Percentiles rank a stretch among this genome's conserved stretches.
Conservation (phyloP, 2,888 invertebrate genomes). For the Arrhopalites spinosus region DNA sequence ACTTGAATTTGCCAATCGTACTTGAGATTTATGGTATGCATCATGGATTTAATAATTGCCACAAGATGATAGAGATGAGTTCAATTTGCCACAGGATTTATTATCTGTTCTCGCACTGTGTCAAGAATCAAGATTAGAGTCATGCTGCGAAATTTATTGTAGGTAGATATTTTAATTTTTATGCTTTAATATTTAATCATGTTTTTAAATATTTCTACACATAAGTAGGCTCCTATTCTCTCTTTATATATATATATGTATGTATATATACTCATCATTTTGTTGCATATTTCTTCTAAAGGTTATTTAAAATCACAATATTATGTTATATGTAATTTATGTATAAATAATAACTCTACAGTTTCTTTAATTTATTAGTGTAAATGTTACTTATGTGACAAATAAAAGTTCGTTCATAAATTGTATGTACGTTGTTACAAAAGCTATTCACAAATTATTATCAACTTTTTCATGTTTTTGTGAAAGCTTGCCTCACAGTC, state of each 20-base stretch:
- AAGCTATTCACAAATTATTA: background rate
- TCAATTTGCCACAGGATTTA: too few relatives aligned
- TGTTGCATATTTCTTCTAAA: background rate
- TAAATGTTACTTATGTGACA: background rate
- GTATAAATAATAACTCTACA: background rate
- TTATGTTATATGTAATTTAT: too few relatives aligned
- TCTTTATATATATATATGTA: background rate
- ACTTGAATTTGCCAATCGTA: too few relatives aligned
- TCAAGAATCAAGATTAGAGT: too few relatives aligned
- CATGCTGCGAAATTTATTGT: too few relatives aligned
- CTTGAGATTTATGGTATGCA: too few relatives aligned
- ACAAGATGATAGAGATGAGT: too few relatives aligned
- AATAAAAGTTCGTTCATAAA: slow-evolving; percentile 20
- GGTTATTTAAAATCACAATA: background rate
- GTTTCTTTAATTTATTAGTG: too few relatives aligned
- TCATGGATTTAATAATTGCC: too few relatives aligned
- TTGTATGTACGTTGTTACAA: slow-evolving; percentile 6
- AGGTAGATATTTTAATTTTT: too few relatives aligned
- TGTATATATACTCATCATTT: background rate
- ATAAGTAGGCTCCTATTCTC: background rate
- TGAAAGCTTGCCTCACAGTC: background rate
- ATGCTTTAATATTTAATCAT: background rate
- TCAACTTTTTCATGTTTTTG: background rate
- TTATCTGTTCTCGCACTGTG: too few relatives aligned
- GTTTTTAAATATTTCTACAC: background rate